Evolutionary conservation across 2,113 vertebrate species (phyloP).

Genomic region (Gymnocephalus cernua): DNA sequence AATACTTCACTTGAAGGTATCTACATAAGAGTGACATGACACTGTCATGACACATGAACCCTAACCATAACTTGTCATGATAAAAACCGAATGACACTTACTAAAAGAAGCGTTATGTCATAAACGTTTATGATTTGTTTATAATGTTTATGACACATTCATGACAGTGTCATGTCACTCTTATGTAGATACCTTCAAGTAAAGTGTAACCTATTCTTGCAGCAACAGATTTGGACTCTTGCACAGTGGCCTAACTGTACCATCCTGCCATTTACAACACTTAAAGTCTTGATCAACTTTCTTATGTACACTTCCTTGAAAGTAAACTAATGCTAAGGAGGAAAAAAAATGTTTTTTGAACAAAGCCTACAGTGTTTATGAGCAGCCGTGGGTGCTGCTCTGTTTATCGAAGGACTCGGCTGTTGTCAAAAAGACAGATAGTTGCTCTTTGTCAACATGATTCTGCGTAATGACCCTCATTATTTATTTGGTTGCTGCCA

Average conservation of each 20-base stretch:
- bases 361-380: constrained; percentile 56
- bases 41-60: no score
- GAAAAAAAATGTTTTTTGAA: constrained; percentile 58
- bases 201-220: no score
- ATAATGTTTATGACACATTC: no score
- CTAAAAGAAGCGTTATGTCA: no score
- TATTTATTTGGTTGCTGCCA: constrained; percentile 80
- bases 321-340: not conserved
- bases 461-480: constrained; percentile 52
- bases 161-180: no score
- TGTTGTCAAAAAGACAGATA: constrained; percentile 74
- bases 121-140: no score
- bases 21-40: no score
- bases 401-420: constrained; percentile 71
- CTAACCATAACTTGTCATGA: no score
- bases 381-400: constrained; percentile 47
- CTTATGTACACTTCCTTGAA: constrained; percentile 24
- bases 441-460: constrained; percentile 65
- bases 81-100: no score
- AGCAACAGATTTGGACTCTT: not conserved
- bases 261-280: constrained; percentile 32
- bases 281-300: constrained; percentile 29
- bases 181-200: no score
- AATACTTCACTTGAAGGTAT: no score
- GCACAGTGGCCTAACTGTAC: constrained; percentile 14